A percentile compares a stretch with the other conserved stretches of the same genome.
Conservation (phyloP, 2,113 vertebrate genomes). For the Tyto alba region DNA sequence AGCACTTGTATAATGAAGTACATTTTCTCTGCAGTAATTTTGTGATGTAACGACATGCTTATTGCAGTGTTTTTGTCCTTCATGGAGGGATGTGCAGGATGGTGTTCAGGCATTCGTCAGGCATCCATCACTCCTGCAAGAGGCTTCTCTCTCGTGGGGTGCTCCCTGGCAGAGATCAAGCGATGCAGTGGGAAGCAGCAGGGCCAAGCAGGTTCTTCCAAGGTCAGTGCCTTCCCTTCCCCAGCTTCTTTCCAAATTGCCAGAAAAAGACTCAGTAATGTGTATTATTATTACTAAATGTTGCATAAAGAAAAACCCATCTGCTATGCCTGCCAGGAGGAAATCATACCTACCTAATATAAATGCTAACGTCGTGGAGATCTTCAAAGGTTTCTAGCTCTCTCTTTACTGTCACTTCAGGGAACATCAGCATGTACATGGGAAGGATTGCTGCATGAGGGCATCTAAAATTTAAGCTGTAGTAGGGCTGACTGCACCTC, state of each 20-base stretch:
- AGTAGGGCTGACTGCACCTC: neutral
- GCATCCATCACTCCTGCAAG: neutral
- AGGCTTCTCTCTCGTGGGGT: neutral
- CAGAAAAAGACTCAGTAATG: neutral
- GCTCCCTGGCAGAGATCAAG: neutral
- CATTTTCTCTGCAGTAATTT: slow-evolving; percentile 24
- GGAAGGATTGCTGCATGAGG: neutral
- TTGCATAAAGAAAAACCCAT: neutral
- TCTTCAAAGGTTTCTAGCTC: neutral
- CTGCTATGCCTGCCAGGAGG: neutral
- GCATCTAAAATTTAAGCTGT: neutral
- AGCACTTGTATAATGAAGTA: slow-evolving; percentile 42
- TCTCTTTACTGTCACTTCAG: neutral
- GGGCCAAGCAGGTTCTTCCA: neutral
- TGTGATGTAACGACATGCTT: neutral
- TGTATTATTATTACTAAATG: neutral
- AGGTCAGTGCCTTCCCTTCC: neutral
- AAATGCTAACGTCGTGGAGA: neutral
- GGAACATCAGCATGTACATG: neutral
- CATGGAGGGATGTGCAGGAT: neutral
- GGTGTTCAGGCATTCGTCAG: neutral
- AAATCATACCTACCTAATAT: neutral
- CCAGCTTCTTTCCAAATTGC: neutral
- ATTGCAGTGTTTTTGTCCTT: slow-evolving; percentile 29
- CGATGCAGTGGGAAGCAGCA: neutral